phyloP scores from a whole-genome alignment of 1,140 invertebrate genomes.

The Diabrotica virgifera region DNA sequence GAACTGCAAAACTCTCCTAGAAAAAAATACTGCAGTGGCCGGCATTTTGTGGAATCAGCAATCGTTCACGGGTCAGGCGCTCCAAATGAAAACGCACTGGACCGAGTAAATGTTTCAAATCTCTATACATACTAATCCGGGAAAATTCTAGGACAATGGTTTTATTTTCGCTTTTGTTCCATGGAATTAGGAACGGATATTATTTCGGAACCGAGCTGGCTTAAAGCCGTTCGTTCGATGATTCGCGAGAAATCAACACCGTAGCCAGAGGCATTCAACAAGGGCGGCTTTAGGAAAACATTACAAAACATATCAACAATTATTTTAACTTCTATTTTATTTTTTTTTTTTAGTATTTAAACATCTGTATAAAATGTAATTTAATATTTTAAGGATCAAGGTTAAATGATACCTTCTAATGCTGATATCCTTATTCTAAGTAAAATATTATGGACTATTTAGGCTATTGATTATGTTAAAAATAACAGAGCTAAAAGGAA shows the following conservation, averaged over 20 bases:
- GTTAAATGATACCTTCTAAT: too few species aligned
- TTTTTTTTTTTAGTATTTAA: too few species aligned
- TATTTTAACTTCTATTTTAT: too few species aligned
- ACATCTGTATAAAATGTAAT: too few species aligned
- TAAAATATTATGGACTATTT: too few species aligned
- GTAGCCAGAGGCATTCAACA: not conserved
- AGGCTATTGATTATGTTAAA: too few species aligned
- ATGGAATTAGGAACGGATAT: conserved; percentile 26
- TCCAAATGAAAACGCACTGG: conserved; percentile 23
- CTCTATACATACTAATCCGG: conserved; percentile 30
- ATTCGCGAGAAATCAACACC: conserved; percentile 22
- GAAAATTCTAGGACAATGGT: conserved; percentile 32
- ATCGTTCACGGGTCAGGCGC: conserved; percentile 25
- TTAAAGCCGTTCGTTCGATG: conserved; percentile 25
- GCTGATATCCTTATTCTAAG: too few species aligned
- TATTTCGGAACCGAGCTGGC: conserved; percentile 23
- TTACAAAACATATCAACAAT: too few species aligned
- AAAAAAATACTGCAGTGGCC: not conserved
- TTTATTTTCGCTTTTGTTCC: conserved; percentile 31
- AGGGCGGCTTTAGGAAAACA: too few species aligned
- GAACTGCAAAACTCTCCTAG: not conserved
- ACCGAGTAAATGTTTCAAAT: conserved; percentile 28
- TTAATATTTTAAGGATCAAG: too few species aligned
- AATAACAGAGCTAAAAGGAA: too few species aligned
- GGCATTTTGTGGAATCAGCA: conserved; percentile 17